A percentile compares a stretch with the other conserved stretches of the same genome.
These are phyloP conservation scores for Leptinotarsa undecemlineata DNA, from an alignment of 1,140 invertebrate genomes.

Conservation along the genomic window DNA sequence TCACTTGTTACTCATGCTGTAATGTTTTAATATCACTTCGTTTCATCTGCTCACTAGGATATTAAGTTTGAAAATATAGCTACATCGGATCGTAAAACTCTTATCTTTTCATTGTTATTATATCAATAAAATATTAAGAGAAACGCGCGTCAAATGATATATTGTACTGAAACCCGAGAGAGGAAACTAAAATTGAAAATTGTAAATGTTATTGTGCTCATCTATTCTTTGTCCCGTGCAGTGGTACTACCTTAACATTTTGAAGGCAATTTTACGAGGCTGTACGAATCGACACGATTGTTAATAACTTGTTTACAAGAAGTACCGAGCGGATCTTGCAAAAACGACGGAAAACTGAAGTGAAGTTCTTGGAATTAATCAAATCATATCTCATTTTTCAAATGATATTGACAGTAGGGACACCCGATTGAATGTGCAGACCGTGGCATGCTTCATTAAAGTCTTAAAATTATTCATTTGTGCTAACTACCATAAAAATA, in stretches of 20 bases:
- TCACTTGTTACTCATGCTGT: neutral
- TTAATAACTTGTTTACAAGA: conserved; percentile 1
- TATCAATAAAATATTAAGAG: neutral
- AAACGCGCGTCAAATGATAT: neutral
- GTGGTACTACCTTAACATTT: neutral
- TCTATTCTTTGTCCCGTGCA: neutral
- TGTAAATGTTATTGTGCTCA: neutral
- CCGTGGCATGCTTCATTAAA: no score
- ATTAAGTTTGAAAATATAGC: no score
- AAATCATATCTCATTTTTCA: no score
- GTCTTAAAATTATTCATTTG: no score
- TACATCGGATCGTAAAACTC: neutral
- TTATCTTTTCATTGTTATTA: neutral
- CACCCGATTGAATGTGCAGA: no score
- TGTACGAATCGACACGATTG: neutral
- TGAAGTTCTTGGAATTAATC: no score
- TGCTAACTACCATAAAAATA: no score
- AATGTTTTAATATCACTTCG: neutral
- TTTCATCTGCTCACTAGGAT: no score
- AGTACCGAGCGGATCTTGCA: neutral
- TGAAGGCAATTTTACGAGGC: neutral
- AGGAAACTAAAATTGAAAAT: neutral
- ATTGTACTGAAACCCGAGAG: no score
- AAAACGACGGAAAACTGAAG: no score
- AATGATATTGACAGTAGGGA: no score